Conservation (phyloP, 2,797 vertebrate genomes). For the Myotis findleyi region DNA sequence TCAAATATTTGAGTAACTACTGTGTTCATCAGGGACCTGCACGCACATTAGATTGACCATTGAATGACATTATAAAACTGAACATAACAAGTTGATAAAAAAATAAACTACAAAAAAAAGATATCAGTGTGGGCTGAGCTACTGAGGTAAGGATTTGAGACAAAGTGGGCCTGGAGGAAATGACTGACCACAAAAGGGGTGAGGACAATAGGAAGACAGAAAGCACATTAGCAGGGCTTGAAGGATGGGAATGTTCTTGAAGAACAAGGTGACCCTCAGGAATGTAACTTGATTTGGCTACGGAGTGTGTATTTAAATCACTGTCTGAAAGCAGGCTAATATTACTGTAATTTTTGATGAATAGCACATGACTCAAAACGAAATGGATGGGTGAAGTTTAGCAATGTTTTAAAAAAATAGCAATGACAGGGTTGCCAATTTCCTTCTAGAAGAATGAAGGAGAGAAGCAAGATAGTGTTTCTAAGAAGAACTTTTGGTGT, state of each 20-base stretch:
- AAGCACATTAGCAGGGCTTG: background rate
- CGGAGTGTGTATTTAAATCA: conserved; percentile 38
- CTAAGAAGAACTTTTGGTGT: background rate
- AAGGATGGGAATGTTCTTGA: background rate
- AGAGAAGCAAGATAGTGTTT: background rate
- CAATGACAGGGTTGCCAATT: background rate
- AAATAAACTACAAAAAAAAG: background rate
- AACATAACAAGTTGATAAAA: background rate
- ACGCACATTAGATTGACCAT: background rate
- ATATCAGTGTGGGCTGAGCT: background rate
- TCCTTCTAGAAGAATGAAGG: background rate
- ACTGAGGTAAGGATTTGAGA: background rate
- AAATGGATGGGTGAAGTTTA: conserved; percentile 8
- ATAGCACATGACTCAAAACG: conserved; percentile 28
- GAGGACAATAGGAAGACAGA: background rate
- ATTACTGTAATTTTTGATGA: conserved; percentile 61
- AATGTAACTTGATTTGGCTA: background rate
- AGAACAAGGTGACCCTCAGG: background rate
- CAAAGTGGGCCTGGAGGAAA: background rate
- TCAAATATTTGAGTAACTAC: background rate
- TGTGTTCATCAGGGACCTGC: background rate
- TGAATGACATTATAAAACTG: background rate
- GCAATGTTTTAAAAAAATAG: background rate
- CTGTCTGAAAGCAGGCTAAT: conserved; percentile 20
- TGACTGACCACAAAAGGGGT: background rate